A percentile compares a stretch with the other conserved stretches of the same genome.
Conservation (phyloP, 2,888 invertebrate genomes). For the Dynastes maya region DNA sequence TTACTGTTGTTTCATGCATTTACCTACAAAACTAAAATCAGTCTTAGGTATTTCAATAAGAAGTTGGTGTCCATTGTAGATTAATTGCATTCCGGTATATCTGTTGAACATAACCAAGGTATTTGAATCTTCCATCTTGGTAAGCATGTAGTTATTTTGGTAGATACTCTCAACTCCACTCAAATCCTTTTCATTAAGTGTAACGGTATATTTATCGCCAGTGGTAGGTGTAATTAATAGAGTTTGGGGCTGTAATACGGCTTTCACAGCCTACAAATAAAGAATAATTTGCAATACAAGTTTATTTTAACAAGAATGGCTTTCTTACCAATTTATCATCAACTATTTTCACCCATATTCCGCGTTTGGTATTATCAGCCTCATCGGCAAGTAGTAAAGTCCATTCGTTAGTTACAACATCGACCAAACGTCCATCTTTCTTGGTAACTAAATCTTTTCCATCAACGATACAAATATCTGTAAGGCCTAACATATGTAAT, state of each 20-base stretch:
- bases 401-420: slow-evolving; percentile 63
- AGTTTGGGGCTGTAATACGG: slow-evolving; percentile 56
- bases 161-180: slow-evolving; percentile 52
- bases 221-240: slow-evolving; percentile 60
- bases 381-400: slow-evolving; percentile 64
- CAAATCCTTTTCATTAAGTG: slow-evolving; percentile 57
- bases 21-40: slow-evolving; percentile 51
- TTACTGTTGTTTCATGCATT: slow-evolving; percentile 48
- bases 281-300: background rate
- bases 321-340: slow-evolving; percentile 55
- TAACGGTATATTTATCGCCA: slow-evolving; percentile 56
- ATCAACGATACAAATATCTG: slow-evolving; percentile 62
- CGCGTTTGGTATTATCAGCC: slow-evolving; percentile 59
- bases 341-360: slow-evolving; percentile 64
- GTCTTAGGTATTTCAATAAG: slow-evolving; percentile 56
- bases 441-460: slow-evolving; percentile 58
- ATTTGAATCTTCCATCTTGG: slow-evolving; percentile 55
- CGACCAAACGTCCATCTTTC: slow-evolving; percentile 57
- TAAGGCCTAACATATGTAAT: slow-evolving; percentile 58
- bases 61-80: slow-evolving; percentile 59
- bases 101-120: slow-evolving; percentile 56
- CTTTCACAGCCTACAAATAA: slow-evolving; percentile 60
- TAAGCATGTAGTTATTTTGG: slow-evolving; percentile 58
- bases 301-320: background rate
- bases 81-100: slow-evolving; percentile 57